These are phyloP conservation scores for Hirudinaria manillensis DNA, from an alignment of 2,888 invertebrate species.

Conservation along the genomic window DNA sequence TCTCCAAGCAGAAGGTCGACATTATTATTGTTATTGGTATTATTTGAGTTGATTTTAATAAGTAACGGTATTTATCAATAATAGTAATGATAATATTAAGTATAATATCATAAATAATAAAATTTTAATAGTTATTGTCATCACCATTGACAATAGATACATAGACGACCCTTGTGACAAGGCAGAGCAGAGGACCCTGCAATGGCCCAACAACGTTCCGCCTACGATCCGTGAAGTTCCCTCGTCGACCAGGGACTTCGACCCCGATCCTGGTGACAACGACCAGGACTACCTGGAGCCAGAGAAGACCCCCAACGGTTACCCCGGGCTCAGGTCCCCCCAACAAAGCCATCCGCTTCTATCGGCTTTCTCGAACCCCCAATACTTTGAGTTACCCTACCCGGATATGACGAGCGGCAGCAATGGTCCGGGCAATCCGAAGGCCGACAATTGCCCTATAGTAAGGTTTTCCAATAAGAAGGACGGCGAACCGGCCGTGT, in stretches of 20 bases:
- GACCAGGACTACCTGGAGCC: not conserved
- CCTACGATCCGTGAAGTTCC: no score
- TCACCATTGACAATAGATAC: not conserved
- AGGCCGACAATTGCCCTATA: not conserved
- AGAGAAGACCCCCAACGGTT: slow-evolving; percentile 7
- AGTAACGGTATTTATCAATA: no score
- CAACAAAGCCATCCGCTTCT: not conserved
- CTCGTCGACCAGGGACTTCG: no score
- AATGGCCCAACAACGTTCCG: no score
- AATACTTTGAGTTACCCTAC: slow-evolving; percentile 23
- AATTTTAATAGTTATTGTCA: no score
- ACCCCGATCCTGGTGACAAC: not conserved
- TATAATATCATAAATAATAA: no score
- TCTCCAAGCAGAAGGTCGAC: no score
- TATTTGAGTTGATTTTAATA: no score
- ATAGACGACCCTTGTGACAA: slow-evolving; percentile 8
- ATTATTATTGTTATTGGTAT: no score
- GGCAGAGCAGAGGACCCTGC: not conserved
- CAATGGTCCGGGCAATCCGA: not conserved
- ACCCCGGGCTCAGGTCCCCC: not conserved
- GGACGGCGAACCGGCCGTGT: not conserved
- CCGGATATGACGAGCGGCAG: not conserved
- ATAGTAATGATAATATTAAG: no score
- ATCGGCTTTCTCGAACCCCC: slow-evolving; percentile 25
- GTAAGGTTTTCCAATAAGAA: not conserved